These are phyloP conservation scores for Platycnemis pennipes DNA, from an alignment of 2,888 invertebrate species.

Conservation along the genomic window DNA sequence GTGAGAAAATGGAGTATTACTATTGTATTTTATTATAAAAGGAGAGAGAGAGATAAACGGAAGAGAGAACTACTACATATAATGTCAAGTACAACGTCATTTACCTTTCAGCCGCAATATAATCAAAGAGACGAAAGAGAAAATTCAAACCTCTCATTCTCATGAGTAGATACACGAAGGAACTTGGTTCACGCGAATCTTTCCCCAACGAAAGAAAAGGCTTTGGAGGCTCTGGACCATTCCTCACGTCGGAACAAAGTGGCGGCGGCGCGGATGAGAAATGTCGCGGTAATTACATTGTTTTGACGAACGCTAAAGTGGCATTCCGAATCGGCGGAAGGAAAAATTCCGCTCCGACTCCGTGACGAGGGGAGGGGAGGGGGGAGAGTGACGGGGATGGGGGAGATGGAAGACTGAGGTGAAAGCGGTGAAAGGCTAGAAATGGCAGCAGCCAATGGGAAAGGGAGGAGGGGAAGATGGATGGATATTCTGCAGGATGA, in stretches of 20 bases:
- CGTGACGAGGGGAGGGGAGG: not conserved
- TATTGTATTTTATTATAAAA: too few species aligned
- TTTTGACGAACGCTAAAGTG: not conserved
- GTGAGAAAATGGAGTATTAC: too few species aligned
- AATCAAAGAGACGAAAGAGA: not conserved
- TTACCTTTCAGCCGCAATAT: too few species aligned
- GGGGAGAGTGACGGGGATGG: not conserved
- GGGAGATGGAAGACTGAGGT: not conserved
- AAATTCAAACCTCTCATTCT: not conserved
- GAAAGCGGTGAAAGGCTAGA: slow-evolving; percentile 10
- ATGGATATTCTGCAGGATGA: slow-evolving; percentile 21
- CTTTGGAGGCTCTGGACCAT: not conserved
- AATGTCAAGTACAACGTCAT: too few species aligned
- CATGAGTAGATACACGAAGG: not conserved
- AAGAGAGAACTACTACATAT: too few species aligned
- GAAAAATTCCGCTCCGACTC: not conserved
- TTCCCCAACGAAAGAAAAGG: not conserved
- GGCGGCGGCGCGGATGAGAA: not conserved
- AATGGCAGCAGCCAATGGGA: not conserved
- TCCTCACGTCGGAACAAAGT: not conserved
- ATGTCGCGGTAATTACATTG: not conserved
- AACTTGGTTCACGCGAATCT: not conserved
- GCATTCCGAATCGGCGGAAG: not conserved
- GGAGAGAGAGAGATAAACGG: too few species aligned
- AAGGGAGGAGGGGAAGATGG: not conserved